Evolutionary conservation across 2,113 vertebrate genomes (phyloP).

Genomic region (Gymnogyps californianus): DNA sequence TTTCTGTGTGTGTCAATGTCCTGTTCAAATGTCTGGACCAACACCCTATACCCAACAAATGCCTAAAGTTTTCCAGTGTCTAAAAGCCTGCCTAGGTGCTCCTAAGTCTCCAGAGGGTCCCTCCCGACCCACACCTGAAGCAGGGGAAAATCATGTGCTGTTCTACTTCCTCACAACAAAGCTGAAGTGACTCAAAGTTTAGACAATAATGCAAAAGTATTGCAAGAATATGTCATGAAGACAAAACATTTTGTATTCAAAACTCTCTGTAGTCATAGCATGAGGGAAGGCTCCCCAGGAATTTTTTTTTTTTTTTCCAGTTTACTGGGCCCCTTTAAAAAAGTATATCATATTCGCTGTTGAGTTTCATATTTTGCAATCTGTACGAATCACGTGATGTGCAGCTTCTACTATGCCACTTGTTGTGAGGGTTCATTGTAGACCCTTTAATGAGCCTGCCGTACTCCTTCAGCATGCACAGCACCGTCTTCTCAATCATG

Average conservation of each 20-base stretch:
- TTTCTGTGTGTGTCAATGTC: neutral
- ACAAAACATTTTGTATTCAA: neutral
- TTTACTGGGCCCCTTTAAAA: neutral
- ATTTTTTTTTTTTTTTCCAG: neutral
- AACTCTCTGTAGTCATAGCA: neutral
- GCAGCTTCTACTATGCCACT: constrained; percentile 11
- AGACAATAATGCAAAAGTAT: neutral
- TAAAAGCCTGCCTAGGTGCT: neutral
- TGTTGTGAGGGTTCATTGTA: constrained; percentile 38
- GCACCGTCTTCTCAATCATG: constrained; percentile 25
- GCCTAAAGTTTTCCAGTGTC: neutral
- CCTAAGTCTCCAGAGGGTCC: neutral
- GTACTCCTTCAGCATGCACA: constrained; percentile 40
- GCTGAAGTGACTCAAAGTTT: neutral
- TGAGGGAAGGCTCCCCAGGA: neutral
- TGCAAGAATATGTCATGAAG: neutral
- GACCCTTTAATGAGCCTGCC: constrained; percentile 49
- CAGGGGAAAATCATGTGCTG: neutral
- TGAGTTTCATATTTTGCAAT: constrained; percentile 36
- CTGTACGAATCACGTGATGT: neutral
- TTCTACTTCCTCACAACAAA: neutral
- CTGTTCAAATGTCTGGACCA: neutral
- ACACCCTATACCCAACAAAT: neutral
- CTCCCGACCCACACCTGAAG: neutral
- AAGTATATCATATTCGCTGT: constrained; percentile 18